Evolutionary conservation across 2,797 vertebrate species (phyloP), one percentile per base, ranked within the genome.

Genomic region (Rhabdomys pumilio): DNA sequence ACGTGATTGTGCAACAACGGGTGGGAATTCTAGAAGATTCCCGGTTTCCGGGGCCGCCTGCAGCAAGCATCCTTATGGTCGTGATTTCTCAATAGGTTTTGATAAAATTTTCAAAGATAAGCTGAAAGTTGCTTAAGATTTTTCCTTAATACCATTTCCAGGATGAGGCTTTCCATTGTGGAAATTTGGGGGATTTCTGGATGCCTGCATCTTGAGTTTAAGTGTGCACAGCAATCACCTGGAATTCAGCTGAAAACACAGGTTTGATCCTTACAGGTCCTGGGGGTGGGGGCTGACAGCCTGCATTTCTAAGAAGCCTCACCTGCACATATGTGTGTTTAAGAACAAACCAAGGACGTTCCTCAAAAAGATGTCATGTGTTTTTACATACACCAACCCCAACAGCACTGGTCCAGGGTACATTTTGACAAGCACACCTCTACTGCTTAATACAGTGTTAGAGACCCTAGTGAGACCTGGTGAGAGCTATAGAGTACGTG

Each of bases 151-250:
- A 88, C 22, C 31, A 81, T 57, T 61, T 61, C 26, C 29, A 19
- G 44, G 38, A 29, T 65, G 59, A 59, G 81, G 95, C 9, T 89
- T 55, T 38, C 80, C 61, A 61, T 44, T 1, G 3, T 44, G 86
- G 69, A 76, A 59, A 61, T 59, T n/a, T 84, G 86, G 67, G 44
- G 81, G 59, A 86, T 79, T 83, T 93, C 67, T 96, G 81, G 75
- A 83, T n/a, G 31, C 31, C 19, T 59, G n/a, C 13, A 55, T 93
- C 79, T 93, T 65, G 9, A 57, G 44, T 6, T 2, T 72, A 69
- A 81, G 22, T 50, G 22, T 80, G 3, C 44, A 29, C 1, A 63
- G 65, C 41, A 88, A 76, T 90, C 77, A 61, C 17, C 59, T 38
- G 29, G n/a, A 44, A n/a, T 63, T 19, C 34, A 57, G 38, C 26